A percentile compares a stretch with the other conserved stretches of the same genome.
Conservation (phyloP, 2,888 invertebrate genomes). For the Latrodectus hesperus region DNA sequence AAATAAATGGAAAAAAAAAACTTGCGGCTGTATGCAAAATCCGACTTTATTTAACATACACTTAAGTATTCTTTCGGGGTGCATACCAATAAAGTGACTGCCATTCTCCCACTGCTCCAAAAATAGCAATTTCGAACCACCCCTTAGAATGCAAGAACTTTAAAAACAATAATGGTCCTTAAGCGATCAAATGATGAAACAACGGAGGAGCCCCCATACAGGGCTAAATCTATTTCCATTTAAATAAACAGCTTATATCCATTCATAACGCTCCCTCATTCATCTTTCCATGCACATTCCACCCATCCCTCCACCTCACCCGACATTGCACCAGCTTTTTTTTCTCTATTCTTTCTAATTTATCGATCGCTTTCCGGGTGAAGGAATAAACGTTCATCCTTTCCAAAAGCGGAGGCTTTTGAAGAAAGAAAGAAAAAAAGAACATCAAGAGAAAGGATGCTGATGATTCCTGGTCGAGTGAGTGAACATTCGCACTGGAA, state of each 20-base stretch:
- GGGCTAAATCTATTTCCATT: neutral
- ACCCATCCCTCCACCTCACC: neutral
- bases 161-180: no score
- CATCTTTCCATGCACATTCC: neutral
- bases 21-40: no score
- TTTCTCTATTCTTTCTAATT: neutral
- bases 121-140: no score
- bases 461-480: neutral
- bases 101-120: no score
- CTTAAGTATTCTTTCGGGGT: no score
- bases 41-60: no score
- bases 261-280: neutral
- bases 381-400: neutral
- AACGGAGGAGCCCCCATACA: neutral
- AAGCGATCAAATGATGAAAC: neutral
- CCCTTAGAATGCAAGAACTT: no score
- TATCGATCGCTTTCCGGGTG: neutral
- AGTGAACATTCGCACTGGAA: neutral
- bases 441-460: neutral
- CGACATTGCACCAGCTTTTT: neutral
- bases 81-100: no score
- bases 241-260: neutral
- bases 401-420: neutral
- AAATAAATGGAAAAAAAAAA: no score
- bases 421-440: neutral